phyloP scores from a whole-genome alignment of 2,888 invertebrate species.

The Rugalucina vietnamica region DNA sequence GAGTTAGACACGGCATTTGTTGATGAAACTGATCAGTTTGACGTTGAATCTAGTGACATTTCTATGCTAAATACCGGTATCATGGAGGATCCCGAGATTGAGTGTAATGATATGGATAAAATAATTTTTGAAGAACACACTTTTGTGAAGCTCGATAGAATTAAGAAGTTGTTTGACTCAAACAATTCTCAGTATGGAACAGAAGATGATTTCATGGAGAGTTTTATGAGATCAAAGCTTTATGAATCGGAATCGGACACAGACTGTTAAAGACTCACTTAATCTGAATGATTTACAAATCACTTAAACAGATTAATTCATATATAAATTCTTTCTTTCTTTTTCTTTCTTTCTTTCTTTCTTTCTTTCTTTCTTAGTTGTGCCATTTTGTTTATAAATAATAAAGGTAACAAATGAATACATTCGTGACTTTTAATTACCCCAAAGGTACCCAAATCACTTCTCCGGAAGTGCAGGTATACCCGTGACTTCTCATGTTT shows the following conservation, averaged over 20 bases:
- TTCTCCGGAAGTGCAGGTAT: too few relatives aligned
- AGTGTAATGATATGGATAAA: background rate
- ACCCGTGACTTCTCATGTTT: too few relatives aligned
- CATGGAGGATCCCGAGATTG: background rate
- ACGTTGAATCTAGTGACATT: background rate
- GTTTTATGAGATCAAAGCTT: conserved; percentile 1
- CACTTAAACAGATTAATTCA: too few relatives aligned
- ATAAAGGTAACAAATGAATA: too few relatives aligned
- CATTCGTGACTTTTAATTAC: too few relatives aligned
- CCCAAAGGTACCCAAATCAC: too few relatives aligned
- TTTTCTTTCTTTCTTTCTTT: too few relatives aligned
- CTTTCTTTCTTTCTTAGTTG: too few relatives aligned
- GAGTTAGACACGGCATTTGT: background rate
- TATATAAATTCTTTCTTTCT: too few relatives aligned
- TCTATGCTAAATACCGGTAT: background rate
- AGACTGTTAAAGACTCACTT: background rate
- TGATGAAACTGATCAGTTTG: background rate
- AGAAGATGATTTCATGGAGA: background rate
- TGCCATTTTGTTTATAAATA: too few relatives aligned
- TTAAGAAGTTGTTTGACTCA: background rate
- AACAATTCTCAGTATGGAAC: background rate
- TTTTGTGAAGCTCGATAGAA: background rate
- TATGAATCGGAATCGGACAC: background rate
- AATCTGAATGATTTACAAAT: too few relatives aligned
- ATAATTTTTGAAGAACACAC: background rate